Evolutionary conservation across 2,113 vertebrate species (phyloP), one percentile per base, ranked within the genome.

Genomic region (Willisornis vidua): DNA sequence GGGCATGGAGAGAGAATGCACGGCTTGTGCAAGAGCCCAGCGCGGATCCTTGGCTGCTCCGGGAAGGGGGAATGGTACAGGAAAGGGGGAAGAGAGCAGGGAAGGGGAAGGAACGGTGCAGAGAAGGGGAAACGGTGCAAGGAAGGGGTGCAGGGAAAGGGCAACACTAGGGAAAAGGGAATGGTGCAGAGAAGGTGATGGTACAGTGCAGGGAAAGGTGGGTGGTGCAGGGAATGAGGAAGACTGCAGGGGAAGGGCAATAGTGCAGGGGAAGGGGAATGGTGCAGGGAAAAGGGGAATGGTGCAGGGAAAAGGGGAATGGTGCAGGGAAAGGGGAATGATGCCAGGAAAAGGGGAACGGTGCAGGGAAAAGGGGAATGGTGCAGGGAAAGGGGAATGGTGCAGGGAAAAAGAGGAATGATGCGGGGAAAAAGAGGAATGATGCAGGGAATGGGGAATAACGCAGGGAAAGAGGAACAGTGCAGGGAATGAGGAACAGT

Each of bases 11-110:
- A 3, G 20, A 15, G 22, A 35, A 45, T 51, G 46, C 74, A 16
- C 2, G 22, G 39, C 52, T 4, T 4, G 31, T 14, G 23, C 7
- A 19, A 63, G 48, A 49, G 41, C n/a, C 33, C 57, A 43, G 49
- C n/a, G 19, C 0, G 1, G 49, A 41, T 48, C 1, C 0, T 3
- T 22, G 67, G 31, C 25, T 14, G 31, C 25, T 31, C 41, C 43
- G 51, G 58, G 66, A 57, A 77, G 7, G 46, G 26, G 12, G 12
- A 22, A 49, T 9, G 25, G 52, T 4, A 15, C 52, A 62, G 46
- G 55, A 49, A 78, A 26, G 13, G 13, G 46, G 57, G 28, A 61
- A 19, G 1, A 3, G 19, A 14, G 17, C 16, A 52, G 29, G 20
- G 2, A 52, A 49, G 13, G 8, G 14, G 33, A 41, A 61, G 39